Conservation (phyloP, 2,797 vertebrate species). For the Phrynocephalus vlangalii region DNA sequence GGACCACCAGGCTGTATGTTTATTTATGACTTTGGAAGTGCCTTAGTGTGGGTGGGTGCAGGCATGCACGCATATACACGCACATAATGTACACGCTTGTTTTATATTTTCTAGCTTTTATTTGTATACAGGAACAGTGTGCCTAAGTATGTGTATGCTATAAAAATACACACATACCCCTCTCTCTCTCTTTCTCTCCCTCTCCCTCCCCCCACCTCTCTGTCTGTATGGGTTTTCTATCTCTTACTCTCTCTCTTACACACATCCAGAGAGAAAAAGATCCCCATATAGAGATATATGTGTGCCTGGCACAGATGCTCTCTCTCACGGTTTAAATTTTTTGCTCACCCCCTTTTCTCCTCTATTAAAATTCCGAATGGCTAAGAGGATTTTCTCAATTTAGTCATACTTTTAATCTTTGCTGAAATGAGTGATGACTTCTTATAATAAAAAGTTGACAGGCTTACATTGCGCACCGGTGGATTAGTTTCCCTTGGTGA, state of each 20-base stretch:
- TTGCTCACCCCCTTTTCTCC: constrained; percentile 84
- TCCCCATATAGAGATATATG: constrained; percentile 54
- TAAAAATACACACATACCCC: too few species aligned
- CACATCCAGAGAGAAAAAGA: constrained; percentile 11
- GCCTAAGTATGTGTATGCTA: constrained; percentile 31
- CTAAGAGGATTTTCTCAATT: constrained; percentile 99
- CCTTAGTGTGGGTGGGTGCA: constrained; percentile 50
- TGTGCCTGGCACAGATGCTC: constrained; percentile 27
- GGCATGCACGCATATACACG: not conserved
- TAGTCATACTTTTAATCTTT: constrained; percentile 99
- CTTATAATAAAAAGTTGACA: constrained; percentile 98
- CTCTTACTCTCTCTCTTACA: constrained; percentile 59
- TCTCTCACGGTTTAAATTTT: constrained; percentile 79
- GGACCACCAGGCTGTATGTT: constrained; percentile 78
- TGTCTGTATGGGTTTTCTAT: constrained; percentile 14
- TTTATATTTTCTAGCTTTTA: constrained; percentile 6
- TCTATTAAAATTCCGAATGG: constrained; percentile 98
- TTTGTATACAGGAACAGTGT: not conserved
- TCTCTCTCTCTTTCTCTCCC: too few species aligned
- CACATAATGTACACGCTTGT: constrained; percentile 55
- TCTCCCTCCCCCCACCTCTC: not conserved
- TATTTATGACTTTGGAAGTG: constrained; percentile 80
- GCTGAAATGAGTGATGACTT: constrained; percentile 99
- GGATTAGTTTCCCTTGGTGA: constrained; percentile 99
- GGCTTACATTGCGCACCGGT: constrained; percentile 95